Base-by-base conservation (phyloP, 2,797 vertebrate species). In the Pangasius larnaudii region DNA sequence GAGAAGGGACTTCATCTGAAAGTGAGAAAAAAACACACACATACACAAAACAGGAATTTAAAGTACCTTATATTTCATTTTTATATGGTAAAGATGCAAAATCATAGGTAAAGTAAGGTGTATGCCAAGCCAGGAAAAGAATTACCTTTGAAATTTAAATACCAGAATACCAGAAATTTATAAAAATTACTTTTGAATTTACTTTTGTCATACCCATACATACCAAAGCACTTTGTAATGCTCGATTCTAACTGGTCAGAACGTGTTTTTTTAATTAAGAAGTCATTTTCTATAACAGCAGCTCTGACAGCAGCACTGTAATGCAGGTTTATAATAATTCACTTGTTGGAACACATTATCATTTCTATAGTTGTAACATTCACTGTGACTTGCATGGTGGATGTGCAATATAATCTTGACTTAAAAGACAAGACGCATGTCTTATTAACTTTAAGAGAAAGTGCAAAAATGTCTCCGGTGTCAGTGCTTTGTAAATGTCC, bases 1-100 rank as follows among this genome's bases (percentile, higher is more conserved):
- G 95, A 0, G 6, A 0, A 5, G 75, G 81, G 11, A 95, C 72
- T 11, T 59, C 39, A 69, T 59, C 93, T 87, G 91, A 90, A 0
- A 75, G 83, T 79, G 30, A 92, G 90, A n/a, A 78, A 36, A 87
- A 36, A 22, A 74, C 5, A 61, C 2, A 27, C 19, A 74, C 69
- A 72, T 3, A 42, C 18, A 78, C 46, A 56, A 1, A 77, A 33
- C 18, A 36, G n/a, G 74, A 53, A 0, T 53, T 49, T 51, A 77
- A n/a, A n/a, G 30, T 18, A 30, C 5, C 1, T 51, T 30, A 33
- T 56, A 9, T 14, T 75, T 46, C 3, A 6, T n/a, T 27, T n/a
- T n/a, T 9, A 24, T 39, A 72, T 39, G 11, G 39, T 22, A 71
- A 22, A 22, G 18, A 9, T 10, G 69, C 2, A 22, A 39, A n/a